Base-by-base conservation (phyloP, 2,888 invertebrate genomes). In the Plusia festucae region DNA sequence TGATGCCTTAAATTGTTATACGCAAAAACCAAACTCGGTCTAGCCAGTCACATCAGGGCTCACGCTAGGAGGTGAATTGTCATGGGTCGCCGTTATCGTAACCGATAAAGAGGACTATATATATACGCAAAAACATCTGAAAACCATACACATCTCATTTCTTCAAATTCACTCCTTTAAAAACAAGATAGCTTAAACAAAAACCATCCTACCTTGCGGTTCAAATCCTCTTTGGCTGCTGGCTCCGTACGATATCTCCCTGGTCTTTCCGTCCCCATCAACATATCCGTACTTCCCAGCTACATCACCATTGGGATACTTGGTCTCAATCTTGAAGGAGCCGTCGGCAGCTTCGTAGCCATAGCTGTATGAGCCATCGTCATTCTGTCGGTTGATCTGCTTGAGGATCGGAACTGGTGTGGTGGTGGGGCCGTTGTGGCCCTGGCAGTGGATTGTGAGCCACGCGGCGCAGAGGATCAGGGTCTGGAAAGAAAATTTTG, bases 281-380 rank as follows among this genome's bases (percentile, higher is more conserved):
- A 98, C 96, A 88, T 98, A 98, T n/a, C 98, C 98, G 84, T 98
- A 98, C 88, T 98, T 98, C 67, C 98, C 98, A 58, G 96, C 97
- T 0, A 98, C 98, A 83, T 98, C 98, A 0, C 98, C 98, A 53
- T 96, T 97, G 0, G 97, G 96, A 82, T 97, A 97, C 90, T 98
- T 98, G 0, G 98, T 98, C 89, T 98, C 98, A 72, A 98, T 98
- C 92, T 98, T 98, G 94, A 97, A 98, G 56, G 97, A 97, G 11
- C 98, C 98, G 85, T 98, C 98, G 0, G 98, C 98, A 0, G 96
- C 97, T 90, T 98, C 98, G 90, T 97, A 98, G 0, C 98, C 98
- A 85, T 97, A 98, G 82, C 97, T 98, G 92, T 98, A 98, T 13
- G 98, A 98, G 0, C 98, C 98, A 78, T 98, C 98, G 75, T 97